Conservation (phyloP, 2,797 vertebrate species). For the Aratinga solstitialis region DNA sequence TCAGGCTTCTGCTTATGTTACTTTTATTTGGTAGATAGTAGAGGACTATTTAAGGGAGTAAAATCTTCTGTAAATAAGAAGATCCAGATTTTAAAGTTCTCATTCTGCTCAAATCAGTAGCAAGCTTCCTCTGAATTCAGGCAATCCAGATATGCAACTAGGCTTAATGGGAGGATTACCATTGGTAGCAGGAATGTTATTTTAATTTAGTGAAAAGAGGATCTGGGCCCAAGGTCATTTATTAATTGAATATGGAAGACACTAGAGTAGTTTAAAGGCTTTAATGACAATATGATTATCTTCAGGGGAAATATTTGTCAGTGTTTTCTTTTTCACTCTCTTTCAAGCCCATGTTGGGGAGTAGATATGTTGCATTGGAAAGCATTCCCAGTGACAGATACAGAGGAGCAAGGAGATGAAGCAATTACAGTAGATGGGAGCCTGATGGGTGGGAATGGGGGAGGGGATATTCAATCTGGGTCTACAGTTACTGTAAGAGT, state of each 20-base stretch:
- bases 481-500: not conserved
- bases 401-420: not conserved
- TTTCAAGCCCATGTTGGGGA: not conserved
- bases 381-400: not conserved
- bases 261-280: not conserved
- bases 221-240: not conserved
- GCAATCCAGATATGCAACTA: not conserved
- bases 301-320: slow-evolving; percentile 1
- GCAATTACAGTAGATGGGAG: not conserved
- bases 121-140: not conserved
- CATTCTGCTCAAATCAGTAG: not conserved
- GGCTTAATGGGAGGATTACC: not conserved
- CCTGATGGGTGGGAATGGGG: not conserved
- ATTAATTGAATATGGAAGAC: not conserved
- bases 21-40: not conserved
- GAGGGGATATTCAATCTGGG: not conserved
- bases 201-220: not conserved
- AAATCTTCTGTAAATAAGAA: not conserved
- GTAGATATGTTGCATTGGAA: not conserved
- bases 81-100: not conserved
- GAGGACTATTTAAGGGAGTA: not conserved
- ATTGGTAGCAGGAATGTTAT: not conserved
- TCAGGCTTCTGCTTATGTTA: not conserved
- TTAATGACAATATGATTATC: slow-evolving; percentile 13
- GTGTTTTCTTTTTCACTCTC: slow-evolving; percentile 14